Evolutionary conservation across 2,888 invertebrate species (phyloP).

Genomic region (Napeogenes sylphis): DNA sequence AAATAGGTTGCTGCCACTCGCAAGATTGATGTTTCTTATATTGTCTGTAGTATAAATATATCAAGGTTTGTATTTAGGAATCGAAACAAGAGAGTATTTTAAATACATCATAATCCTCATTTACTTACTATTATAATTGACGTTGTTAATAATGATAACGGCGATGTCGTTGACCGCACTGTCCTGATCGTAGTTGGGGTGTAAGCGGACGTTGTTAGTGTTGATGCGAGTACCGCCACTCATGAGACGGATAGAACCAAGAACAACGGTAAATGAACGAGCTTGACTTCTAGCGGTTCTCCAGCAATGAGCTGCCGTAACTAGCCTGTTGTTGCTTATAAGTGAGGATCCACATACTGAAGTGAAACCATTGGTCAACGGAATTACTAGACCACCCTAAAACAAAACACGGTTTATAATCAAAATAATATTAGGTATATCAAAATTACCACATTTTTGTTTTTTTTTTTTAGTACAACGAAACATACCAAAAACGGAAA

Average conservation of each 20-base stretch:
- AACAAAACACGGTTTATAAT: neutral
- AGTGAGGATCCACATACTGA: conserved; percentile 52
- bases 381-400: conserved; percentile 45
- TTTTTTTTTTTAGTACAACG: neutral
- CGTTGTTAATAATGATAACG: conserved; percentile 12
- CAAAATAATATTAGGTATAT: neutral
- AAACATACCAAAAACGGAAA: conserved; percentile 24
- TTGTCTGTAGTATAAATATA: conserved; percentile 30
- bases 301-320: conserved; percentile 49
- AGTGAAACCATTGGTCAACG: conserved; percentile 34
- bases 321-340: conserved; percentile 36
- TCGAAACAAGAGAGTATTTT: neutral
- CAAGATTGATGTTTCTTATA: conserved; percentile 32
- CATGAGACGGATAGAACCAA: conserved; percentile 41
- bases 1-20: conserved; percentile 35
- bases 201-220: conserved; percentile 35
- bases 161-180: conserved; percentile 23
- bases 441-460: neutral
- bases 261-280: conserved; percentile 41
- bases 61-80: neutral
- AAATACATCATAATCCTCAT: neutral
- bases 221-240: conserved; percentile 37
- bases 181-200: conserved; percentile 34
- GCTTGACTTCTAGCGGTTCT: conserved; percentile 40
- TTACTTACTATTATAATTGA: conserved; percentile 23